Evolutionary conservation across 2,888 invertebrate species (phyloP).

Genomic region (Brenthis daphne): DNA sequence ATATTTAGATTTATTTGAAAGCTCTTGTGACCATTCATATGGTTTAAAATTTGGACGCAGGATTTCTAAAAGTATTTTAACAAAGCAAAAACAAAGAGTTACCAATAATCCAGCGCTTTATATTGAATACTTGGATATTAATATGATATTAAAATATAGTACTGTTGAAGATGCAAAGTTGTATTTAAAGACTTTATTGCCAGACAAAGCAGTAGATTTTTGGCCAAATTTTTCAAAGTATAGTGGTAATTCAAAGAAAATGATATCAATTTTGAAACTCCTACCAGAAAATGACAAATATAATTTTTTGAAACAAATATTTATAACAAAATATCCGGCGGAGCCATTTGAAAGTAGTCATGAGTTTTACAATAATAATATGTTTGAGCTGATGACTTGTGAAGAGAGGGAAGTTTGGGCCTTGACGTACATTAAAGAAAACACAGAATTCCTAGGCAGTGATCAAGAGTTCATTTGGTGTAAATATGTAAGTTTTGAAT

Average conservation of each 20-base stretch:
- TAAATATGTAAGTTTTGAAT: slow-evolving; percentile 54
- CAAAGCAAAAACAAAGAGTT: slow-evolving; percentile 55
- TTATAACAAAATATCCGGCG: slow-evolving; percentile 49
- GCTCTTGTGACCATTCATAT: slow-evolving; percentile 17
- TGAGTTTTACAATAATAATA: slow-evolving; percentile 48
- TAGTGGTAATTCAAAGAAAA: slow-evolving; percentile 41
- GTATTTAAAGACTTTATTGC: slow-evolving; percentile 48
- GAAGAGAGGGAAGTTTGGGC: slow-evolving; percentile 58
- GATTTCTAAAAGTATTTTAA: slow-evolving; percentile 49
- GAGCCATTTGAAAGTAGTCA: slow-evolving; percentile 51
- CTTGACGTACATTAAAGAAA: slow-evolving; percentile 50
- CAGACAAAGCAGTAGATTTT: slow-evolving; percentile 44
- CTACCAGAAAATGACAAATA: slow-evolving; percentile 50
- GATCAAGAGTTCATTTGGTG: slow-evolving; percentile 56
- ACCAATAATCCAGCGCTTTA: slow-evolving; percentile 50
- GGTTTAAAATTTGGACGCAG: slow-evolving; percentile 46
- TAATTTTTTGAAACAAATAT: slow-evolving; percentile 51
- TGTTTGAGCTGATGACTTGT: slow-evolving; percentile 51
- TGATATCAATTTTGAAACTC: slow-evolving; percentile 46
- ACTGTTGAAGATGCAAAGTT: slow-evolving; percentile 52
- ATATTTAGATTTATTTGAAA: slow-evolving; percentile 58
- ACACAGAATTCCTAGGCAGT: slow-evolving; percentile 49
- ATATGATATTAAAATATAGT: slow-evolving; percentile 46
- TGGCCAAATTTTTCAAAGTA: slow-evolving; percentile 50
- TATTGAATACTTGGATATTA: slow-evolving; percentile 46